Conservation (phyloP, 2,797 vertebrate genomes). For the Saxicola maurus region DNA sequence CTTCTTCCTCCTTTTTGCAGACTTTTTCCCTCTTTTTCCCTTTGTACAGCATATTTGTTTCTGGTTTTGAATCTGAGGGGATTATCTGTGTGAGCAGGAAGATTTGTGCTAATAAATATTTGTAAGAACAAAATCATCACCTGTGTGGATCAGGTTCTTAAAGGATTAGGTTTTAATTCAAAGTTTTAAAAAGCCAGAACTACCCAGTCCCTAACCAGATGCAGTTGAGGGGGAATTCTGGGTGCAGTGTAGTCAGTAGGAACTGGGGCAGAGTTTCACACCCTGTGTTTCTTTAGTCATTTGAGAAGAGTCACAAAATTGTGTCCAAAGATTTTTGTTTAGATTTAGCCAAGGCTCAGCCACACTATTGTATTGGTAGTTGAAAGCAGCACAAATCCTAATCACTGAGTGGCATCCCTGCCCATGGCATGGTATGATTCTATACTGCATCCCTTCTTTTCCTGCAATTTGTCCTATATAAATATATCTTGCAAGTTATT, state of each 20-base stretch:
- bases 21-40: background rate
- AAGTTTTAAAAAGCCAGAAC: background rate
- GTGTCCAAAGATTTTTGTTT: background rate
- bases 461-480: background rate
- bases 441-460: background rate
- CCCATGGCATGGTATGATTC: background rate
- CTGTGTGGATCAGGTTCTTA: background rate
- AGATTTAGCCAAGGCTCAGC: background rate
- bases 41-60: background rate
- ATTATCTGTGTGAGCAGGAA: background rate
- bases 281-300: background rate
- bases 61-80: background rate
- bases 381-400: background rate
- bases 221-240: background rate
- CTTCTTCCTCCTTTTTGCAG: background rate
- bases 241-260: background rate
- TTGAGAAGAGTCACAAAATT: background rate
- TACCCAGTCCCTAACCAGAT: background rate
- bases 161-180: slow-evolving; percentile 6
- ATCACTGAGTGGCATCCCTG: background rate
- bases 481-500: background rate
- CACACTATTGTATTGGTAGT: background rate
- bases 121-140: background rate
- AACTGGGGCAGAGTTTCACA: background rate
- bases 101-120: slow-evolving; percentile 21